Evolutionary conservation across 2,113 vertebrate genomes (phyloP).

Genomic region (Ancistrus triradiatus): DNA sequence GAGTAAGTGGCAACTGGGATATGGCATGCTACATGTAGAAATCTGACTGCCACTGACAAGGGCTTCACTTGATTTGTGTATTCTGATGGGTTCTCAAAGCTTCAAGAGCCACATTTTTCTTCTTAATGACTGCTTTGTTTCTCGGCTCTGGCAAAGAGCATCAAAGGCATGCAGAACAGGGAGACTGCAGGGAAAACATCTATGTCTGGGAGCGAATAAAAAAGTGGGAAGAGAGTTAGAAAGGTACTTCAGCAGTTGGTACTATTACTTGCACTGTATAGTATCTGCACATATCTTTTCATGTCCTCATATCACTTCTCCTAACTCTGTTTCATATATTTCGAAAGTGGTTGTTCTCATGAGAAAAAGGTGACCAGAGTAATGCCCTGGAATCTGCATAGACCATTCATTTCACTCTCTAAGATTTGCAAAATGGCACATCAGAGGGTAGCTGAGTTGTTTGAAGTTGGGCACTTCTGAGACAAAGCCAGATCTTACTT

Average conservation of each 20-base stretch:
- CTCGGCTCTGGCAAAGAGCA: conserved; percentile 30
- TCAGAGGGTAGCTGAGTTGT: conserved; percentile 19
- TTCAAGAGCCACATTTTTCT: conserved; percentile 41
- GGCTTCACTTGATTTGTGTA: conserved; percentile 25
- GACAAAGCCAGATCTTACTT: conserved; percentile 8
- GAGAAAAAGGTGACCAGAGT: neutral
- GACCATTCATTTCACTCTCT: conserved; percentile 18
- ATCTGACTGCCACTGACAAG: conserved; percentile 25
- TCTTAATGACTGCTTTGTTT: conserved; percentile 48
- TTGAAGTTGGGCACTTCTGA: conserved; percentile 23
- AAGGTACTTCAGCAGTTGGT: no score
- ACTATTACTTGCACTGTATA: no score
- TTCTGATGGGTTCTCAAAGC: conserved; percentile 44
- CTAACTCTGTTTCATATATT: no score
- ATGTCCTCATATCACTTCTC: no score
- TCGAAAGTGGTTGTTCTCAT: no score
- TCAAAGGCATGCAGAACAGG: conserved; percentile 30
- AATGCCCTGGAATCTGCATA: conserved; percentile 7
- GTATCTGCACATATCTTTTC: no score
- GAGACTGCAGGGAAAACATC: conserved; percentile 33
- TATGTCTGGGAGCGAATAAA: conserved; percentile 20
- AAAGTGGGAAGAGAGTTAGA: no score
- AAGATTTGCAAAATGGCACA: conserved; percentile 15
- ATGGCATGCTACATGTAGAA: conserved; percentile 1
- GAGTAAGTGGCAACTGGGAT: conserved; percentile 28